Conservation (phyloP, 2,888 invertebrate genomes). For the Nematopogon swammerdamellus region DNA sequence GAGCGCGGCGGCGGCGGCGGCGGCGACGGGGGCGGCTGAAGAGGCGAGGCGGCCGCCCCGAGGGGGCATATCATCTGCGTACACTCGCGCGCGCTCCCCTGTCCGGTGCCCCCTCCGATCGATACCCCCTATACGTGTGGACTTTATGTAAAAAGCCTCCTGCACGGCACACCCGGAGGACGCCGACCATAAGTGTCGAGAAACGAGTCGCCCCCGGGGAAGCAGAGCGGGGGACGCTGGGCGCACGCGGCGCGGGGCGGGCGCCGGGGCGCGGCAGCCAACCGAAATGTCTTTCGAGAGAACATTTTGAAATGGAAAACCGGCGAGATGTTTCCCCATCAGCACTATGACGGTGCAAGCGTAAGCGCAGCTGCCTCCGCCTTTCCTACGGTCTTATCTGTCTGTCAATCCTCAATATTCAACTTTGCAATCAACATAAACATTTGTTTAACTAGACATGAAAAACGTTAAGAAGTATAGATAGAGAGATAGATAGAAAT, state of each 20-base stretch:
- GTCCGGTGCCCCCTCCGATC: constrained; percentile 50
- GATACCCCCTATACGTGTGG: constrained; percentile 54
- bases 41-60: constrained; percentile 15
- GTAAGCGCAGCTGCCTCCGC: no score
- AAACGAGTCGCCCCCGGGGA: constrained; percentile 52
- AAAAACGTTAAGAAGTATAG: no score
- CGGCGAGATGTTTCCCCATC: constrained; percentile 22
- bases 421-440: no score
- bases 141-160: constrained; percentile 56
- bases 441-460: no score
- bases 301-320: constrained; percentile 51
- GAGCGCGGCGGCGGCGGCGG: constrained; percentile 19
- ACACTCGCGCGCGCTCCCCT: constrained; percentile 20
- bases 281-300: constrained; percentile 54
- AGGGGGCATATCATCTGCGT: constrained; percentile 42
- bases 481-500: no score
- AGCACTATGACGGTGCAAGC: no score
- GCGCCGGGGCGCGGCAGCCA: constrained; percentile 22
- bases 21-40: constrained; percentile 25
- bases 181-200: constrained; percentile 56
- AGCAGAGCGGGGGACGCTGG: no score
- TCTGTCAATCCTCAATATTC: no score
- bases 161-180: constrained; percentile 53
- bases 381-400: no score
- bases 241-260: constrained; percentile 15